Evolutionary conservation across 2,113 vertebrate species (phyloP).

Genomic region (Caranx melampygus): DNA sequence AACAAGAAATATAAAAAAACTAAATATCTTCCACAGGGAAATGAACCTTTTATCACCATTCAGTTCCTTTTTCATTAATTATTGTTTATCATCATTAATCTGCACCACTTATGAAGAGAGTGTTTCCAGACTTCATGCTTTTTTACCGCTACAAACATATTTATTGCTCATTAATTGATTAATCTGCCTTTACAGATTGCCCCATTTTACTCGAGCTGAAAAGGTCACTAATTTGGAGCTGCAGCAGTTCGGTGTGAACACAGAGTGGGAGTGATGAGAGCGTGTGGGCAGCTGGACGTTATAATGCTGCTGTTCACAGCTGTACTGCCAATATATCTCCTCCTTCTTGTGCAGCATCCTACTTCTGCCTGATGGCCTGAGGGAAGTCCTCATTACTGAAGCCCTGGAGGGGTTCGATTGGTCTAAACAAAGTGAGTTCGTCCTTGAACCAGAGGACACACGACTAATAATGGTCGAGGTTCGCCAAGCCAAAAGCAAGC

Average conservation of each 20-base stretch:
- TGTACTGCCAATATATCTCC: slow-evolving; percentile 38
- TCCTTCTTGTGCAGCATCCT: slow-evolving; percentile 49
- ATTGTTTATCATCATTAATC: too few relatives aligned
- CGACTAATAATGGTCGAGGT: slow-evolving; percentile 19
- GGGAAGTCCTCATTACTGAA: slow-evolving; percentile 63
- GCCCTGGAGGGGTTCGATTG: slow-evolving; percentile 44
- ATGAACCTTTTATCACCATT: neutral
- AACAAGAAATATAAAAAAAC: neutral
- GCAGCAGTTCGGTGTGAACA: slow-evolving; percentile 17
- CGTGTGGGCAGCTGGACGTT: slow-evolving; percentile 57
- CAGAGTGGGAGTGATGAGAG: slow-evolving; percentile 33
- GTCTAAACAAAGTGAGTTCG: slow-evolving; percentile 48
- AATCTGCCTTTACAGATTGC: neutral
- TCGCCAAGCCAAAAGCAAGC: slow-evolving; percentile 3
- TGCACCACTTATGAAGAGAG: neutral
- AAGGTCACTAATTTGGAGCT: slow-evolving; percentile 16
- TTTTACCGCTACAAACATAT: neutral
- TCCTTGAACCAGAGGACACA: slow-evolving; percentile 54
- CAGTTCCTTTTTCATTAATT: neutral
- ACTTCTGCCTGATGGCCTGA: slow-evolving; percentile 47
- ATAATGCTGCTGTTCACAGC: slow-evolving; percentile 11
- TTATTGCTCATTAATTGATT: slow-evolving; percentile 1
- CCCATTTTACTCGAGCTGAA: slow-evolving; percentile 23
- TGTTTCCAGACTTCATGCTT: slow-evolving; percentile 16
- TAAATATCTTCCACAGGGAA: neutral